Base-by-base conservation (phyloP, 2,888 invertebrate species). In the Acronicta leporina region DNA sequence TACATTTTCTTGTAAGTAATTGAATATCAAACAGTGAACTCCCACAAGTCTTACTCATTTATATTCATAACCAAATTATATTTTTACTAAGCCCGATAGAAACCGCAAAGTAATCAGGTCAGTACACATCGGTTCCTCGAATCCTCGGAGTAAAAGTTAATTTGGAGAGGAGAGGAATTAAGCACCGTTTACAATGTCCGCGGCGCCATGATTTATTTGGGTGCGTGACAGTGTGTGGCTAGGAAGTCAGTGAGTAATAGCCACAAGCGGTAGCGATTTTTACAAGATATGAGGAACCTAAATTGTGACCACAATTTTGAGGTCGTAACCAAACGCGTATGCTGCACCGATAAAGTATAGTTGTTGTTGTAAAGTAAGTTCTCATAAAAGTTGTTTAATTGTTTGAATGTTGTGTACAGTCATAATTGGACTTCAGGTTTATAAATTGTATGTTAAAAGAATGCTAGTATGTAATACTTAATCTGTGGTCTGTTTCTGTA, bases 171-270 rank as follows among this genome's bases (percentile, higher is more conserved):
- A 72, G 81, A 81, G 74, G 82, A 89, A 88, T 89, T 88, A 88
- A 87, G 85, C 83, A 76, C 80, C 86, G 87, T 88, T 87, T 87
- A 89, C 89, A 88, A 81, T 87, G 87, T 85, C 86, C 86, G 81
- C 80, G 84, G 82, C 83, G 85, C 81, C 86, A 84, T 90, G 90
- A 91, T 89, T 89, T 89, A 91, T 87, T 89, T 84, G 82, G 86
- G 85, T 83, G 77, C 74, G 77, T 74, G 76, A 75, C 68, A 69
- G 48, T 55, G 35, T 67, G 38, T 47, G 77, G 85, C 83, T 72
- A 70, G n/a, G 33, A 76, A 78, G 70, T 5, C 0, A 40, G 72
- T 75, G 77, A 13, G 4, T 7, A 20, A 2, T 0, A 0, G 0
- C 14, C 6, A 20, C 0, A 5, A 54, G 50, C 49, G 58, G 10